A percentile compares a stretch with the other conserved stretches of the same genome.
Conservation (phyloP, 2,888 invertebrate genomes). For the Dolichopus griseipennis region DNA sequence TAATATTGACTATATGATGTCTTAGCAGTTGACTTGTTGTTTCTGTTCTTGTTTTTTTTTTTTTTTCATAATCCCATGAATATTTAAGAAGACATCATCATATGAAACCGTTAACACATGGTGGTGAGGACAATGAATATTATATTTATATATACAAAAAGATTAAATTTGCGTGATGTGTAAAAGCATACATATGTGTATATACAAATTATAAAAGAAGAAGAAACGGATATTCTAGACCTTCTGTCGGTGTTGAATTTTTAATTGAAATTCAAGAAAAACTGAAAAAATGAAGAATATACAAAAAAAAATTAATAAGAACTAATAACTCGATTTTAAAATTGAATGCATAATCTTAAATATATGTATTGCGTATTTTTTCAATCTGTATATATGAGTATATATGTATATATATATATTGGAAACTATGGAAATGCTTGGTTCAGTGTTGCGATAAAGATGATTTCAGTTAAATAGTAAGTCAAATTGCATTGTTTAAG, state of each 20-base stretch:
- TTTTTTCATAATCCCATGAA: background rate
- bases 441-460: too few species aligned
- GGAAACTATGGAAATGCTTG: too few species aligned
- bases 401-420: too few species aligned
- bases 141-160: too few species aligned
- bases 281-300: background rate
- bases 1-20: background rate
- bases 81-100: background rate
- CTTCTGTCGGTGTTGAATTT: background rate
- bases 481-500: too few species aligned
- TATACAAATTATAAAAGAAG: too few species aligned
- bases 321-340: background rate
- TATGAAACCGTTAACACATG: background rate
- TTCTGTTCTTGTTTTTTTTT: background rate
- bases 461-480: too few species aligned
- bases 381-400: too few species aligned
- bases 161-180: too few species aligned
- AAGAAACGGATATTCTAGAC: conserved; percentile 4
- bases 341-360: background rate
- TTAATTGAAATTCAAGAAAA: background rate
- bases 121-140: background rate
- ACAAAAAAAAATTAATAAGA: background rate
- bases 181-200: too few species aligned
- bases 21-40: background rate
- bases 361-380: background rate